phyloP scores from a whole-genome alignment of 2,113 vertebrate genomes.

The Arizona elegans region DNA sequence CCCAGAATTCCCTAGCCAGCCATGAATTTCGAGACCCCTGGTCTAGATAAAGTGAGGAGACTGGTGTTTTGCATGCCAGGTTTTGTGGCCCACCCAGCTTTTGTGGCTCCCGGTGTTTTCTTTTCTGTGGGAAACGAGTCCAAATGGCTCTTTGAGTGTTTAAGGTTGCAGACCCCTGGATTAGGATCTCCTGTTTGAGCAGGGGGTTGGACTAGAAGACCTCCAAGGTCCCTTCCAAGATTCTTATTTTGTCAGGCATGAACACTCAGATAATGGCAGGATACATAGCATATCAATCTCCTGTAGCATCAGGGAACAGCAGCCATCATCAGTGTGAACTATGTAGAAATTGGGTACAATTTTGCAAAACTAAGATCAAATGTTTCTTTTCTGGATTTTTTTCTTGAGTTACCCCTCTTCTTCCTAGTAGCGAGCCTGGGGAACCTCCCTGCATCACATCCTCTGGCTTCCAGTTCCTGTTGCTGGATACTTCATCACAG shows the following conservation, averaged over 20 bases:
- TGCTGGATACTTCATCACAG: slow-evolving; percentile 87
- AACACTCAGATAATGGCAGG: neutral
- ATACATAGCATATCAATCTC: neutral
- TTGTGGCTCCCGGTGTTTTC: no score
- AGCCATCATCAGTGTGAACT: neutral
- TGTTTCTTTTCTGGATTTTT: neutral
- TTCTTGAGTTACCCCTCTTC: neutral
- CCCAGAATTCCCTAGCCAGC: no score
- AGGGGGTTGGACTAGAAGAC: no score
- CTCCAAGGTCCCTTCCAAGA: no score
- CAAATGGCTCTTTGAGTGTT: no score
- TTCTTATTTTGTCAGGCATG: neutral
- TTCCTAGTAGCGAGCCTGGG: slow-evolving; percentile 73
- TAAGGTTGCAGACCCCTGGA: no score
- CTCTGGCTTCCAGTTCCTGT: slow-evolving; percentile 89
- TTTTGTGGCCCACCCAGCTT: no score
- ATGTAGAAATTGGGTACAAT: neutral
- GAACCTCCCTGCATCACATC: slow-evolving; percentile 90
- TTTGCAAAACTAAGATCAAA: neutral
- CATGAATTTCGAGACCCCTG: no score
- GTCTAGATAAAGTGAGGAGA: neutral
- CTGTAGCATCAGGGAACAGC: neutral
- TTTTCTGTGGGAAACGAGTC: no score
- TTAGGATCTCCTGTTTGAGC: no score
- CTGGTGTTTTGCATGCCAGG: neutral